A percentile compares a stretch with the other conserved stretches of the same genome.
phyloP scores from a whole-genome alignment of 2,113 vertebrate species.

The Sinocyclocheilus rhinocerous region DNA sequence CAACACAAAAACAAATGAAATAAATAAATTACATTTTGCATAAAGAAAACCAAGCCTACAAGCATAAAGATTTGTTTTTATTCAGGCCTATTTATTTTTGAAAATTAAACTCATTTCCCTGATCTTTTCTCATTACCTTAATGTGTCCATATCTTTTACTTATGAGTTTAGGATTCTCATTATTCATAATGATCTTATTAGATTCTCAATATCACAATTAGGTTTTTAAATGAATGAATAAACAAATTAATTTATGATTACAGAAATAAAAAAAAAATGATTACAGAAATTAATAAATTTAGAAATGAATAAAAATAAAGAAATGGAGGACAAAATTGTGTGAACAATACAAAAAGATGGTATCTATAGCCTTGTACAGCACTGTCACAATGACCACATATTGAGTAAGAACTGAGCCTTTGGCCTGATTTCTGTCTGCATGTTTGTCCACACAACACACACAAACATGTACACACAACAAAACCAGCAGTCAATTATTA shows the following conservation, averaged over 20 bases:
- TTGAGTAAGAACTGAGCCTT: background rate
- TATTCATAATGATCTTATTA: background rate
- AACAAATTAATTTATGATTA: background rate
- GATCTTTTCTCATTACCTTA: background rate
- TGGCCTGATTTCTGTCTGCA: background rate
- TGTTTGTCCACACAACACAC: background rate
- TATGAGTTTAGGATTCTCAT: background rate
- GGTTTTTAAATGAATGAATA: background rate
- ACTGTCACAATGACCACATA: background rate
- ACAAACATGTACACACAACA: conserved; percentile 16
- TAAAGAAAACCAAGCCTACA: background rate
- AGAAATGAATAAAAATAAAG: background rate
- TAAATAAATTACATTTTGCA: background rate
- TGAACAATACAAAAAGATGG: background rate
- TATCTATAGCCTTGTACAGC: background rate
- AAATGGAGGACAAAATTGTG: background rate
- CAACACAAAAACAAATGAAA: background rate
- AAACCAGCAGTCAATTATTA: background rate
- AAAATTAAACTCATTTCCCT: background rate
- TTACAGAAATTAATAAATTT: no score
- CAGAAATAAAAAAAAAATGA: background rate
- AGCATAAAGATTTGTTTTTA: background rate
- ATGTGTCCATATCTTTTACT: background rate
- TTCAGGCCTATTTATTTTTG: background rate
- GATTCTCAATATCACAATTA: background rate